Base-by-base conservation (phyloP, 1,140 invertebrate genomes). In the Zaprionus vittiger region DNA sequence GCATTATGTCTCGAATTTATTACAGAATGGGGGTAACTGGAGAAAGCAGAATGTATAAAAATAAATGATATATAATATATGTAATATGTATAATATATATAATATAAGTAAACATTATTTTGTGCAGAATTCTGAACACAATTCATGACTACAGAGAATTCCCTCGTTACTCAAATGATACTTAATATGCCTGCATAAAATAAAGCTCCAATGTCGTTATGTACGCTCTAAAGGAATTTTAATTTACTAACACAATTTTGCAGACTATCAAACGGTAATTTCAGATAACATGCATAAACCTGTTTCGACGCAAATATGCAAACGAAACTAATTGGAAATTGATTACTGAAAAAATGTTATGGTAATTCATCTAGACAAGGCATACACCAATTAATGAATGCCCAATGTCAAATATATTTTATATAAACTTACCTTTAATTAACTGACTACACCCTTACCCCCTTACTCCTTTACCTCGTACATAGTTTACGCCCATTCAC, bases 381-480 rank as follows among this genome's bases (percentile, higher is more conserved):
- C 47, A 52, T 24, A 52, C 47, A 6, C 12, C 20, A 52, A 20
- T 4, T 22, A 11, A 22, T 49, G n/a, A 49, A 49, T 49, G 47
- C 4, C 41, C 6, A 47, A 17, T 47, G n/a, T 47, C 7, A 47
- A 47, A 47, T 14, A 52, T 12, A 24, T 7, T 24, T 52, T 14
- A 52, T 22, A 52, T 24, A 52, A 52, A 52, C 24, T 52, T 52
- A 20, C 47, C 47, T 52, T 52, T 52, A 52, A 24, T 52, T 52
- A 24, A 52, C 47, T 24, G 20, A 52, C 47, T 24, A 52, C n/a
- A n/a, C 41, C 6, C n/a, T 17, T 17, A 47, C 11, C 47, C 47
- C 47, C 20, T 14, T 24, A 1, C 47, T 20, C 20, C 20, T 1
- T 20, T 14, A 14, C 3, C 7, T 4, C 44, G 44, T 4, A 49